phyloP scores from a whole-genome alignment of 2,888 invertebrate species.

The Elegia similella region DNA sequence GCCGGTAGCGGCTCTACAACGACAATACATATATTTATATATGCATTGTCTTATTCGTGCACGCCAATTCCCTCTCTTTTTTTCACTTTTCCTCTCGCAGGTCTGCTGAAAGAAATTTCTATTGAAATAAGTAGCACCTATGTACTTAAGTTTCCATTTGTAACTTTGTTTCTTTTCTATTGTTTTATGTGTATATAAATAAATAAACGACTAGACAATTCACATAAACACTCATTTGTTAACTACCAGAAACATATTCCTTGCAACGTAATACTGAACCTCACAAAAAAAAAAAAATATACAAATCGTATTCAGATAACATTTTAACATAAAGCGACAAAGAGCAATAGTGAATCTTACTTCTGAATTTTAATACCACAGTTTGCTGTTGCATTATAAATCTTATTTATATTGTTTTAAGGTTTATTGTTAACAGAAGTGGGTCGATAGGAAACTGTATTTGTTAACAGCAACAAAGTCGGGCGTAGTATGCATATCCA shows the following conservation, averaged over 20 bases:
- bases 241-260: background rate
- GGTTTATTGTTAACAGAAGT: constrained; percentile 13
- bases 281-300: background rate
- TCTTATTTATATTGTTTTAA: constrained; percentile 16
- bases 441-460: constrained; percentile 17
- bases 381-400: background rate
- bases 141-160: too few relatives aligned
- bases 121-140: too few relatives aligned
- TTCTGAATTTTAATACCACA: constrained; percentile 21
- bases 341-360: constrained; percentile 11
- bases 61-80: too few relatives aligned
- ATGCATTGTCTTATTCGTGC: too few relatives aligned
- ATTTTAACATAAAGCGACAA: constrained; percentile 8
- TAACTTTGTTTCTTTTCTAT: too few relatives aligned
- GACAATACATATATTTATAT: too few relatives aligned
- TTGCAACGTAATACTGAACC: background rate
- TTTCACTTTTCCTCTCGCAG: too few relatives aligned
- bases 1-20: too few relatives aligned
- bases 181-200: too few relatives aligned
- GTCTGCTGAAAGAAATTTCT: too few relatives aligned
- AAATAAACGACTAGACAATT: background rate
- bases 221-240: background rate
- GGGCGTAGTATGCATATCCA: constrained; percentile 30
- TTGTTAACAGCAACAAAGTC: constrained; percentile 38
- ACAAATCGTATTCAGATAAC: constrained; percentile 5